These are phyloP conservation scores for Chaitophorus viminalis DNA, from an alignment of 2,888 invertebrate genomes.

Conservation along the genomic window DNA sequence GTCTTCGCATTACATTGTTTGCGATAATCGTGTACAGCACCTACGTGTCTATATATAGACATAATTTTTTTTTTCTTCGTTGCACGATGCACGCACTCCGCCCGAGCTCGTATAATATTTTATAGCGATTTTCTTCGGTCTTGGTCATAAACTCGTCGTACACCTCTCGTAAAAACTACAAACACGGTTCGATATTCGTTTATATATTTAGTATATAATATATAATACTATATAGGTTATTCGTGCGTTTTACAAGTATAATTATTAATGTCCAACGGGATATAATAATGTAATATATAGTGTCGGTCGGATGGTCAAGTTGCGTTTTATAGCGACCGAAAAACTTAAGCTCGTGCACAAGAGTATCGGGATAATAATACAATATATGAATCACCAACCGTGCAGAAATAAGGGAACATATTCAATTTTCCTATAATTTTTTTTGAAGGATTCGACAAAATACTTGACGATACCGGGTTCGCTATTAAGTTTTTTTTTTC, in stretches of 20 bases:
- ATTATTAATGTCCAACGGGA: neutral
- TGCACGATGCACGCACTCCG: neutral
- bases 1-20: neutral
- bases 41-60: neutral
- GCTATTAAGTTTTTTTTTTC: too few relatives aligned
- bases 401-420: too few relatives aligned
- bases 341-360: neutral
- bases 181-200: neutral
- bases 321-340: neutral
- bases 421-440: too few relatives aligned
- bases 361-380: too few relatives aligned
- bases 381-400: too few relatives aligned
- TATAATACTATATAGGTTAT: neutral
- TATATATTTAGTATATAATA: neutral
- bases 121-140: neutral
- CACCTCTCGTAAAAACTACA: neutral
- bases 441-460: too few relatives aligned
- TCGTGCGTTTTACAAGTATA: neutral
- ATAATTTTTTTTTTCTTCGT: neutral
- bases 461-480: too few relatives aligned
- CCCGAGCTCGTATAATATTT: conserved; percentile 27
- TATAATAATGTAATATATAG: neutral
- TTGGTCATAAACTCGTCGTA: conserved; percentile 1
- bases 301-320: neutral
- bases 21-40: neutral